Evolutionary conservation across 1,140 invertebrate genomes (phyloP), one percentile per base, ranked within the genome.

Genomic region (Drosophila pandora): DNA sequence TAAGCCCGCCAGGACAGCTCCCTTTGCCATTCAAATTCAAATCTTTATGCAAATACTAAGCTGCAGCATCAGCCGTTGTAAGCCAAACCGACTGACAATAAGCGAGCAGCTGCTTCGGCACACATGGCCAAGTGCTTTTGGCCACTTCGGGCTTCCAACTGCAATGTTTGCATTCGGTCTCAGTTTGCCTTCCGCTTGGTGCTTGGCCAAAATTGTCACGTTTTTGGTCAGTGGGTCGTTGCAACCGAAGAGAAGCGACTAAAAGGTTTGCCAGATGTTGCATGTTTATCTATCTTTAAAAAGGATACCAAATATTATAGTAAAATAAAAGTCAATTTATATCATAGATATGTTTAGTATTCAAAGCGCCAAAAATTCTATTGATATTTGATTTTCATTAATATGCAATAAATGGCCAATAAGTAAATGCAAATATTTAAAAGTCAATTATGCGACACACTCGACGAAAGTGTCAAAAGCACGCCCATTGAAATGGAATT

Each of bases 121-220:
- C 67, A 67, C 63, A 67, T 65, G 65, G 65, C 62, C 61, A 67
- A 69, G 64, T 65, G 64, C 60, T 54, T 55, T 67, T 67, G 67
- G 57, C 62, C 43, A 50, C 34, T 21, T 10, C 25, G 45, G 45
- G 43, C 21, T 2, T 22, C 43, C 30, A 34, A 34, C 67, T 70
- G 67, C 63, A 58, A 69, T 70, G 45, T 70, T 69, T 69, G 67
- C 28, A 9, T 43, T 43, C 53, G 21, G 59, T 30, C 43, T 60
- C 21, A 28, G 56, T 22, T 48, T 39, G 56, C 17, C 43, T 34
- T 28, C 43, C 28, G 9, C 30, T 70, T 25, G 13, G 25, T n/a
- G 34, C 54, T 52, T 57, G 53, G 28, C 34, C 65, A 58, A 69
- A 69, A 58, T 58, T 69, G 67, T 70, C 67, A 70, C 53, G 67